Conservation (phyloP, 2,888 invertebrate genomes). For the Ichneumon xanthorius region DNA sequence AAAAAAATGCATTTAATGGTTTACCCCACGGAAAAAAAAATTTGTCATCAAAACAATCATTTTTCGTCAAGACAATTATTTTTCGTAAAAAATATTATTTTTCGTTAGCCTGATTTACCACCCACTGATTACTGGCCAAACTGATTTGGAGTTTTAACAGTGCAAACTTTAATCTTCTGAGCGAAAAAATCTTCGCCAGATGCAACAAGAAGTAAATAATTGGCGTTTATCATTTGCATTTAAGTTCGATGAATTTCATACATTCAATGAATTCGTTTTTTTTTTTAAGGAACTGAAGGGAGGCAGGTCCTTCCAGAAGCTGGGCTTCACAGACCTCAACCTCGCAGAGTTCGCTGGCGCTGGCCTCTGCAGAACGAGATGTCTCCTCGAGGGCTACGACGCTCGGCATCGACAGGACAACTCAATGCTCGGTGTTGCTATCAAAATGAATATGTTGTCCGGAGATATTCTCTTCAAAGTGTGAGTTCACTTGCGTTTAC, state of each 20-base stretch:
- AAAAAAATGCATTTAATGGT: too few species aligned
- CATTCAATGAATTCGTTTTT: slow-evolving; percentile 1
- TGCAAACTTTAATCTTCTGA: too few species aligned
- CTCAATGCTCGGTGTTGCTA: slow-evolving; percentile 96
- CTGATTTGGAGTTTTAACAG: too few species aligned
- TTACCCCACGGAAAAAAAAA: too few species aligned
- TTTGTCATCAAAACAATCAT: too few species aligned
- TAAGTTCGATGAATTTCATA: not conserved
- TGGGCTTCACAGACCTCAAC: slow-evolving; percentile 99
- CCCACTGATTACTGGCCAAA: too few species aligned
- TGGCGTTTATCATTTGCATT: not conserved
- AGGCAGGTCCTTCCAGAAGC: slow-evolving; percentile 96
- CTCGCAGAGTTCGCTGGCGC: slow-evolving; percentile 98
- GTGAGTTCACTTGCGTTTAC: slow-evolving; percentile 87
- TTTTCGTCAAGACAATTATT: too few species aligned
- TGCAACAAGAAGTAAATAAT: not conserved
- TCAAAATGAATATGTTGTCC: slow-evolving; percentile 97
- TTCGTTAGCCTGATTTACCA: too few species aligned
- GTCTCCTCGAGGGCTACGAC: slow-evolving; percentile 98
- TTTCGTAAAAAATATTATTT: too few species aligned
- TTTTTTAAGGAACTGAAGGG: slow-evolving; percentile 88
- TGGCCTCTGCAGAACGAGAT: slow-evolving; percentile 93
- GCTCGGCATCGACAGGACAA: slow-evolving; percentile 97
- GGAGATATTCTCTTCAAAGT: slow-evolving; percentile 99
- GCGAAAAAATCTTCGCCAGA: not conserved